Conservation (phyloP, 2,888 invertebrate species). For the Julus scandinavius region DNA sequence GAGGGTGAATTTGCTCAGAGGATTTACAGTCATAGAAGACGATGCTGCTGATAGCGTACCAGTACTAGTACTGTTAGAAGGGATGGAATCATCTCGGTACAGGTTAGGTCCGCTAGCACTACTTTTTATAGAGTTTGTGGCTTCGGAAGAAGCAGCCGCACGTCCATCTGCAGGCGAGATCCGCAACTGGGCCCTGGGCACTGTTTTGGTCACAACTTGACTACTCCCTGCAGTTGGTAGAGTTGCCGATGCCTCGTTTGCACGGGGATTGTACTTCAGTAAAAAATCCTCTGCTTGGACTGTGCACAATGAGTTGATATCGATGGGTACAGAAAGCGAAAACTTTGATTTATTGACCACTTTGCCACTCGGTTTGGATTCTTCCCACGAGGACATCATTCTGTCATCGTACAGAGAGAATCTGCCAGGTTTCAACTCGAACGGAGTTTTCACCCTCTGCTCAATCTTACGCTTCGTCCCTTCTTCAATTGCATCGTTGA, state of each 20-base stretch:
- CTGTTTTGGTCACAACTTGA: not conserved
- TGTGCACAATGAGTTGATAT: conserved; percentile 55
- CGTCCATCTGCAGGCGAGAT: not conserved
- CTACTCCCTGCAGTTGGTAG: not conserved
- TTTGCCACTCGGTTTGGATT: not conserved
- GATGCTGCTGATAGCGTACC: not conserved
- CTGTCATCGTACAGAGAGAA: conserved; percentile 89
- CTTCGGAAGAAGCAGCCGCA: not conserved
- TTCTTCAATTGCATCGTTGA: conserved; percentile 31
- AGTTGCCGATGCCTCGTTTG: not conserved
- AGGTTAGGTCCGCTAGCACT: not conserved
- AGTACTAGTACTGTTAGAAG: conserved; percentile 29
- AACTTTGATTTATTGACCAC: conserved; percentile 10
- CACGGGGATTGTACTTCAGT: not conserved
- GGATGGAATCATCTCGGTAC: conserved; percentile 35
- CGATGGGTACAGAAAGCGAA: conserved; percentile 57
- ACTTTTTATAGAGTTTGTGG: not conserved
- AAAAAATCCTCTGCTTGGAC: conserved; percentile 52
- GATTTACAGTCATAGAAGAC: not conserved
- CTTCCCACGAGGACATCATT: conserved; percentile 73
- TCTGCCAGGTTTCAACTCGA: conserved; percentile 66
- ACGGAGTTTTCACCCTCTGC: conserved; percentile 59
- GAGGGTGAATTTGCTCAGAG: conserved; percentile 24
- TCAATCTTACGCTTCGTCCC: conserved; percentile 54
- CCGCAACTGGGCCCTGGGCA: not conserved